Evolutionary conservation across 2,113 vertebrate genomes (phyloP).

Genomic region (Hemibates koningsi): DNA sequence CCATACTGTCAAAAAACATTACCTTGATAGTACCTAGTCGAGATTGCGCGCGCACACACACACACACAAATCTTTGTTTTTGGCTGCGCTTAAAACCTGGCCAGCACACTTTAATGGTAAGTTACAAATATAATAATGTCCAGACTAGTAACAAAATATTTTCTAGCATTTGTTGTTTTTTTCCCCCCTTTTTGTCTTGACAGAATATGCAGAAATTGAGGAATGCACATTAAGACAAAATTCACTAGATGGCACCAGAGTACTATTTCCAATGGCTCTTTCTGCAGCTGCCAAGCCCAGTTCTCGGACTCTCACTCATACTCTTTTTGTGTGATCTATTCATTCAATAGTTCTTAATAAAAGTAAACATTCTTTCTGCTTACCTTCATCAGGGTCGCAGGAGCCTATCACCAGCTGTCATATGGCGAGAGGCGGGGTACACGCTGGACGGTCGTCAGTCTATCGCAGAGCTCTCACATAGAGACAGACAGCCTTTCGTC

Average conservation of each 20-base stretch:
- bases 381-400: not conserved
- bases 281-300: not conserved
- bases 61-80: not conserved
- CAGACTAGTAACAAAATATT: not conserved
- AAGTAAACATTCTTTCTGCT: not conserved
- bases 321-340: not conserved
- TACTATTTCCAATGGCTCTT: not conserved
- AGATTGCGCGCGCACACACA: not conserved
- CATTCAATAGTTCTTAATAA: not conserved
- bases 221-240: not conserved
- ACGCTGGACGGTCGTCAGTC: not conserved
- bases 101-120: not conserved
- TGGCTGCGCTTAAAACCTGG: not conserved
- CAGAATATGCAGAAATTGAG: not conserved
- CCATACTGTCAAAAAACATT: conserved; percentile 13
- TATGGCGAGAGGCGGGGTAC: not conserved
- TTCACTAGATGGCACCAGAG: conserved; percentile 19
- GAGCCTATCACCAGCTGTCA: not conserved
- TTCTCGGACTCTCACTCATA: not conserved
- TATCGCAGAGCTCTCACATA: not conserved
- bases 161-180: not conserved
- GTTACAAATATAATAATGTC: not conserved
- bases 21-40: not conserved
- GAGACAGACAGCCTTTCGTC: not conserved
- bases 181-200: rapidly evolving